Conservation (phyloP, 2,797 vertebrate genomes). For the Malacoctenus gilli region DNA sequence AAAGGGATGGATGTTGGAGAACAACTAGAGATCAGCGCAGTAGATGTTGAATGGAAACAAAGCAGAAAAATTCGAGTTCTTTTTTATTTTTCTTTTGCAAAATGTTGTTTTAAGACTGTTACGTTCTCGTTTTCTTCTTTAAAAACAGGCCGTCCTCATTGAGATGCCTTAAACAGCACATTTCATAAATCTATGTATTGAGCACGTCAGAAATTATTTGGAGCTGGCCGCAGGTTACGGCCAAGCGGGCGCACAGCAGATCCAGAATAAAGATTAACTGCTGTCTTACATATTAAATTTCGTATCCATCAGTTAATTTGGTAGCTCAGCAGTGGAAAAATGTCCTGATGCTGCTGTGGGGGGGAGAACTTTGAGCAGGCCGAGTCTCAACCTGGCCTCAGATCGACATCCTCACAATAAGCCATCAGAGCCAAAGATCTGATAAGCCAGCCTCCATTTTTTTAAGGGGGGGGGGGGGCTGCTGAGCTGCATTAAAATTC, state of each 20-base stretch:
- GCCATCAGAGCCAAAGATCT: constrained; percentile 4
- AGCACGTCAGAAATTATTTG: no score
- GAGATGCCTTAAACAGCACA: constrained; percentile 6
- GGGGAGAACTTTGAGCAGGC: background rate
- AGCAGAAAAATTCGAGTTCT: background rate
- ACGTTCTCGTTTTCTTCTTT: constrained; percentile 3
- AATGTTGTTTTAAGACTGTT: no score
- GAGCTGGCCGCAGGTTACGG: constrained; percentile 11
- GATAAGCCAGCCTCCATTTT: constrained; percentile 15
- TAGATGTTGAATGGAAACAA: background rate
- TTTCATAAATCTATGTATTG: constrained; percentile 23
- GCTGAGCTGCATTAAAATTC: constrained; percentile 41
- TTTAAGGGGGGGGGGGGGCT: no score
- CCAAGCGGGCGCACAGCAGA: no score
- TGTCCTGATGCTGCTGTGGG: background rate
- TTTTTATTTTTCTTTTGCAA: background rate
- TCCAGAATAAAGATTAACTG: constrained; percentile 15
- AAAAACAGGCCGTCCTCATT: constrained; percentile 19
- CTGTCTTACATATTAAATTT: background rate
- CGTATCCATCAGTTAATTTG: constrained; percentile 3
- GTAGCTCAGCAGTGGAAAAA: constrained; percentile 14
- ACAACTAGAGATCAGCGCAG: constrained; percentile 1
- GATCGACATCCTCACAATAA: background rate
- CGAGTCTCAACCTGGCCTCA: background rate
- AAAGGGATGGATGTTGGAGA: background rate